Evolutionary conservation across 2,797 vertebrate species (phyloP), one percentile per base, ranked within the genome.

Genomic region (Onychomys leucogaster): DNA sequence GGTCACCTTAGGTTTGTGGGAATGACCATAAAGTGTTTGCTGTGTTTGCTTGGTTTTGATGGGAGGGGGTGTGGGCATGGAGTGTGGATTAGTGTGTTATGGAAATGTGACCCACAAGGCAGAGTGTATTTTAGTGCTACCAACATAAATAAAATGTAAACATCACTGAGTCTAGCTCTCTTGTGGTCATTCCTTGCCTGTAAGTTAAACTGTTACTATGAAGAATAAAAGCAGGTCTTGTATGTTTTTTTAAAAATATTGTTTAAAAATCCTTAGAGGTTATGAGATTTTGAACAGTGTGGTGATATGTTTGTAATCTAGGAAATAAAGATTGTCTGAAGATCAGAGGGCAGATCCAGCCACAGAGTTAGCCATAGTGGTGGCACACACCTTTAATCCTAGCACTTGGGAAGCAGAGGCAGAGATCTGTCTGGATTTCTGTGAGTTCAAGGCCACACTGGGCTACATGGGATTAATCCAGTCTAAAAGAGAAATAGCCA

Each of bases 151-250:
- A 98, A 98, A 93, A 57, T 90, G 78, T 96, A 63, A 97, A 92
- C 82, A 93, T 89, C 32, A 95, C 73, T 37, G 85, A 98, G 91
- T 94, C 94, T 23, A 59, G 41, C 55, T 2, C 57, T 91, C 93
- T 91, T 96, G 97, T 75, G 19, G 43, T 98, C 97, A 94, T 97
- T 96, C 90, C 19, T 69, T 92, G 91, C 97, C 78, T 84, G 96
- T 94, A 65, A 93, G 91, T 95, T 96, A 97, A 97, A 90, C 98
- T 98, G 97, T 84, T 97, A 92, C 96, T 97, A 95, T 98, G 96
- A 96, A 97, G 98, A 98, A 98, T 98, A 98, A 98, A 98, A 95
- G 96, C 95, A 84, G n/a, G 97, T 96, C 84, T 88, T 73, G n/a
- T 41, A 41, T 14, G 12, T 57, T 27, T 34, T 57, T 73, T 87